Base-by-base conservation (phyloP, 2,888 invertebrate species). In the Caenorhabditis afra region DNA sequence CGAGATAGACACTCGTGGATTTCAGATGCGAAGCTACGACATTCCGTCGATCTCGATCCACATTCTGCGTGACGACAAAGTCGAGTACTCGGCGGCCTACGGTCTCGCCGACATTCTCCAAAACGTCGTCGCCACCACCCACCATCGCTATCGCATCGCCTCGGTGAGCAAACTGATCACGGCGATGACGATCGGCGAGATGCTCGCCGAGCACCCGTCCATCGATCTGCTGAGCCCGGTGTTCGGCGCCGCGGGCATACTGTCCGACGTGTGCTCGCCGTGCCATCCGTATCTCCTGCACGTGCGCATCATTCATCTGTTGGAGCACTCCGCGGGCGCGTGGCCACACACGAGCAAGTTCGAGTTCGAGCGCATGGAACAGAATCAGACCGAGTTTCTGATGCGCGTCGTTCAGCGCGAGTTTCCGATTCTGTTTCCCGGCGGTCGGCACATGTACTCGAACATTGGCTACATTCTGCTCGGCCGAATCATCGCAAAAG, bases 401-500 rank as follows among this genome's bases (percentile, higher is more conserved):
- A 71, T 64, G 49, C 50, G 73, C 29, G 64, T 83, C 1, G 65
- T 85, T 0, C 49, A 73, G 20, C 66, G 65, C 20, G 58, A 82
- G 52, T 64, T 68, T 44, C 80, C 82, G 0, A 62, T 66, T 18
- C 44, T 68, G 11, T 70, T 66, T 10, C 84, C 82, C 2, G 84
- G 82, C 50, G 65, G 52, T n/a, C 41, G 59, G 29, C 70, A 76
- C 49, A 64, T 82, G 61, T 86, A 86, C 70, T 86, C 86, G 3
- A 86, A 86, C 52, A 81, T 86, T 64, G 86, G 86, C 11, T 86
- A 84, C 59, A 74, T 86, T 35, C 61, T 86, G 23, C 65, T 86
- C 18, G 86, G 86, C 10, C 52, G 81, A 62, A 78, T 86, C 4
- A 83, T 86, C 23, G 81, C 80, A 39, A 81, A 80, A 50, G 77